These are phyloP conservation scores for Simalia tracyae DNA, from an alignment of 2,797 vertebrate species.

Conservation along the genomic window DNA sequence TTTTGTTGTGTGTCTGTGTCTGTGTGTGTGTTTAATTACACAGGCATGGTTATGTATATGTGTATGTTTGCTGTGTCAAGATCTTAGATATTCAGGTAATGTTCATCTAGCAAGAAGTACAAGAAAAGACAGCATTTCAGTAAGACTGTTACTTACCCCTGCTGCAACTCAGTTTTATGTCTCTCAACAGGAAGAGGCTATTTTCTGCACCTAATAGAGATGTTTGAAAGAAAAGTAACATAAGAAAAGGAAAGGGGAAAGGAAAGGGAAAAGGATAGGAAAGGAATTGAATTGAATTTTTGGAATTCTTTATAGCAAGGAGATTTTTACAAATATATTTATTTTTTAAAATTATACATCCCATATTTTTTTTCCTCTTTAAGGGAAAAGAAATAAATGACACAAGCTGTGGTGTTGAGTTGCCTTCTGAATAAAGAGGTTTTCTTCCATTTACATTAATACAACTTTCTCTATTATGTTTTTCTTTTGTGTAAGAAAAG, in stretches of 20 bases:
- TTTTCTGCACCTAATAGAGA: not conserved
- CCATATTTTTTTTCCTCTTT: not conserved
- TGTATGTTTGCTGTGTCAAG: not conserved
- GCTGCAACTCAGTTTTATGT: not conserved
- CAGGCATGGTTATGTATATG: not conserved
- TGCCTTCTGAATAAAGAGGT: not conserved
- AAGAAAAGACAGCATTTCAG: conserved; percentile 1
- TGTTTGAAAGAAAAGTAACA: not conserved
- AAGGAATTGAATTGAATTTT: not conserved
- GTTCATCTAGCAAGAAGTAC: not conserved
- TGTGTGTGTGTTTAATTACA: too few species aligned
- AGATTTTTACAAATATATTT: too few species aligned
- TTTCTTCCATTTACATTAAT: not conserved
- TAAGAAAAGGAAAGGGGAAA: not conserved
- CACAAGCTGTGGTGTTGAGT: not conserved
- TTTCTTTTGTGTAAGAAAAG: not conserved
- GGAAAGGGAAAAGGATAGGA: not conserved
- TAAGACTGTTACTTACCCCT: not conserved
- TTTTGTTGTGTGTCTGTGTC: too few species aligned
- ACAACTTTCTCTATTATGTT: not conserved
- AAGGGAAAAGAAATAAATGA: not conserved
- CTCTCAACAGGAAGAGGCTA: not conserved
- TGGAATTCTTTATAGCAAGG: not conserved
- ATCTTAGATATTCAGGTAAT: not conserved
- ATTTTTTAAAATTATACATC: not conserved